Evolutionary conservation across 2,797 vertebrate species (phyloP).

Genomic region (Sorex maritimensis): DNA sequence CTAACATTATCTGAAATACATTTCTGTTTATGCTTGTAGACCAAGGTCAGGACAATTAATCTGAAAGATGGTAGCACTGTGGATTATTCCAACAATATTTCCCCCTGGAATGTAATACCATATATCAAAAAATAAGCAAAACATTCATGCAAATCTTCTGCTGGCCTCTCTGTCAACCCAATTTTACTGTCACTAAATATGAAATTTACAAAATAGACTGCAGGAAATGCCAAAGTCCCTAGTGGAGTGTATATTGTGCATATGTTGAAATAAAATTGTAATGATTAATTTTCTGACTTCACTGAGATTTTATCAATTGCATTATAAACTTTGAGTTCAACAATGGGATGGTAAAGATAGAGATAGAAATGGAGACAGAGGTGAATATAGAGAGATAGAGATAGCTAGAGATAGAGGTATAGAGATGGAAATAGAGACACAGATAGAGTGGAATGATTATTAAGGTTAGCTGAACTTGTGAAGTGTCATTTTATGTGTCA

Average conservation of each 20-base stretch:
- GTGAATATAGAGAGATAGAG: too few species aligned
- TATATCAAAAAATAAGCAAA: slow-evolving; percentile 78
- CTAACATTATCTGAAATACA: slow-evolving; percentile 86
- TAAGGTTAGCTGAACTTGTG: background rate
- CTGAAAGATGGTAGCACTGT: slow-evolving; percentile 81
- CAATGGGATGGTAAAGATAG: background rate
- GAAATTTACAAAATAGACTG: slow-evolving; percentile 72
- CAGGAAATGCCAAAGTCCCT: slow-evolving; percentile 67
- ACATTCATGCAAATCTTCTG: slow-evolving; percentile 79
- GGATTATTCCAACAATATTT: slow-evolving; percentile 79
- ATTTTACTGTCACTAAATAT: slow-evolving; percentile 76
- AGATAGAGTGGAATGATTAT: background rate
- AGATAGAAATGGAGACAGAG: too few species aligned
- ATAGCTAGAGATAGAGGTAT: too few species aligned
- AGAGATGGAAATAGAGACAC: too few species aligned
- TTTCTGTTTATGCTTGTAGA: slow-evolving; percentile 86
- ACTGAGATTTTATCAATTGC: background rate
- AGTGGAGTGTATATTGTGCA: slow-evolving; percentile 28
- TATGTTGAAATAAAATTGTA: slow-evolving; percentile 62
- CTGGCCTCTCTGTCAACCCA: slow-evolving; percentile 78
- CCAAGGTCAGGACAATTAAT: slow-evolving; percentile 89
- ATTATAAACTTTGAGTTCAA: background rate
- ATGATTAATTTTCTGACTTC: background rate
- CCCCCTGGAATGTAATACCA: slow-evolving; percentile 64
- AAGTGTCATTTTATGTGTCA: slow-evolving; percentile 55